These are phyloP conservation scores for Thripadectes ignobilis DNA, from an alignment of 2,797 vertebrate species.

Conservation along the genomic window DNA sequence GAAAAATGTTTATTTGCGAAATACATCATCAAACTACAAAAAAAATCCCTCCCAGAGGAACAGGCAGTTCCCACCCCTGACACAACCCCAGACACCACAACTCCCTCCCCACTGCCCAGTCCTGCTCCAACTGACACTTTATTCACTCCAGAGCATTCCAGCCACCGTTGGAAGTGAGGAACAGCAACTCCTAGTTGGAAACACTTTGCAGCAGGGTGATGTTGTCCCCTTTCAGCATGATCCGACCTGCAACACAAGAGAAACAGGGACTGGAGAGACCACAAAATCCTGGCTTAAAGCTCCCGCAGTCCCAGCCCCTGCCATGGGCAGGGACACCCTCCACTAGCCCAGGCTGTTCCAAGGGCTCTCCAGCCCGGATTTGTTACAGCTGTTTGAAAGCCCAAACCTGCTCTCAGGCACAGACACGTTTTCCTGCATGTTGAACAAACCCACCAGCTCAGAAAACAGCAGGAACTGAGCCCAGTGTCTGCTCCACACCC, in stretches of 20 bases:
- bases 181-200: constrained; percentile 65
- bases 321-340: background rate
- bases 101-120: background rate
- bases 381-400: background rate
- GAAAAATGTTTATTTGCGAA: constrained; percentile 14
- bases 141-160: rapidly evolving
- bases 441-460: background rate
- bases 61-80: rapidly evolving
- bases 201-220: constrained; percentile 83
- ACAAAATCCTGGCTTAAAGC: background rate
- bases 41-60: background rate
- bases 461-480: background rate
- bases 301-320: background rate
- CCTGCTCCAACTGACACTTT: background rate
- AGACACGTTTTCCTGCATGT: background rate
- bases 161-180: rapidly evolving
- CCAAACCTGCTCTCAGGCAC: background rate
- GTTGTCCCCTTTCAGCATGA: constrained; percentile 84
- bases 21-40: background rate
- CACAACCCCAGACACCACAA: rapidly evolving
- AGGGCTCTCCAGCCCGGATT: background rate
- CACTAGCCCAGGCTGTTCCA: background rate
- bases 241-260: constrained; percentile 74
- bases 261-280: background rate
- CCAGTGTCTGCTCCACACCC: background rate